Evolutionary conservation across 2,888 invertebrate genomes (phyloP), one percentile per base, ranked within the genome.

Genomic region (Drosophila antonietae): DNA sequence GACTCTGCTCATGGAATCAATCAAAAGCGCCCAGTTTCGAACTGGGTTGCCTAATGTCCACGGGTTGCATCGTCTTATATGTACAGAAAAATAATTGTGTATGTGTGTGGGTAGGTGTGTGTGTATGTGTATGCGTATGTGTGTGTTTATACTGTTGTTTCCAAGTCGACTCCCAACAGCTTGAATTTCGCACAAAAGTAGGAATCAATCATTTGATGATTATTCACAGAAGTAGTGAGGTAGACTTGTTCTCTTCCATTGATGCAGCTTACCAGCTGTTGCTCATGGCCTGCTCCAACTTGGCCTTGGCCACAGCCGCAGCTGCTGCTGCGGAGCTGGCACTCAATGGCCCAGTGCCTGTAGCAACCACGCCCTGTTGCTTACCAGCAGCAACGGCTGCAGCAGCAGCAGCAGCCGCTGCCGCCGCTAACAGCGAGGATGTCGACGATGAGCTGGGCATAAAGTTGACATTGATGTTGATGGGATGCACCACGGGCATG

Each of bases 381-480:
- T 88, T 91, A 18, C 84, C 88, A 59, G 81, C 91, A 20, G 90
- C 90, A 28, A 90, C 83, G 2, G 90, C 86, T 8, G 57, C 91
- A 7, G 90, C 90, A n/a, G 41, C 55, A 57, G 83, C 91, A 5
- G 90, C 90, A 5, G 90, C 88, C 4, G 91, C 87, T 28, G 91
- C 85, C 4, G 91, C 90, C 12, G 90, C 90, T 20, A 90, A 53
- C 47, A 91, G 70, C 0, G 90, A 28, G 28, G 28, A 81, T 0
- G 90, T 80, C n/a, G 91, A 82, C 20, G 91, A 72, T 1, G 87
- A 75, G 66, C 86, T 80, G 61, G 91, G 85, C 86, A 91, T 89
- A 59, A 97, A 97, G 93, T 96, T 96, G n/a, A 97, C 97, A 91
- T 96, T 97, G 70, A 98, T 97, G 67, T 97, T 97, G 80, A 98